Evolutionary conservation across 2,797 vertebrate species (phyloP).

Genomic region (Rhinophrynus dorsalis): DNA sequence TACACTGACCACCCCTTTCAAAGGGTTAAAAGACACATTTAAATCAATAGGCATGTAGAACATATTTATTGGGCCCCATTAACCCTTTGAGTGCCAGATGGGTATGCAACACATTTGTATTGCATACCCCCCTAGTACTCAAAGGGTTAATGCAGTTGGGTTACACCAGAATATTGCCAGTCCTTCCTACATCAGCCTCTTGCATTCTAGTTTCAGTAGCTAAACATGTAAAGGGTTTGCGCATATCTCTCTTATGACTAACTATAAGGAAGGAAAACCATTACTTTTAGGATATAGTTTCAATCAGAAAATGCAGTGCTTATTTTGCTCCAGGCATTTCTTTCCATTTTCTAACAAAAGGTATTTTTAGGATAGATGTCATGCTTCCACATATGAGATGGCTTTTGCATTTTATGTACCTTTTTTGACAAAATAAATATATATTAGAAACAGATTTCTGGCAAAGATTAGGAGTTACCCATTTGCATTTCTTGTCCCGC

Average conservation of each 20-base stretch:
- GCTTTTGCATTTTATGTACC: slow-evolving; percentile 43
- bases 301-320: slow-evolving; percentile 57
- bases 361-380: slow-evolving; percentile 54
- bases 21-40: too few species aligned
- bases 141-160: too few species aligned
- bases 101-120: too few species aligned
- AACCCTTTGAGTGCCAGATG: too few species aligned
- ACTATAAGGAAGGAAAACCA: not conserved
- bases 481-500: too few species aligned
- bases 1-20: too few species aligned
- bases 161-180: too few species aligned
- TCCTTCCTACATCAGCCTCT: too few species aligned
- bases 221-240: not conserved
- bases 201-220: not conserved
- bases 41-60: too few species aligned
- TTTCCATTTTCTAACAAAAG: slow-evolving; percentile 57
- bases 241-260: not conserved
- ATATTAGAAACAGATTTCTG: not conserved
- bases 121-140: too few species aligned
- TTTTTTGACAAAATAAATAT: slow-evolving; percentile 29
- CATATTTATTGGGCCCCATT: too few species aligned
- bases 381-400: slow-evolving; percentile 44
- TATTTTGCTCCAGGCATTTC: slow-evolving; percentile 65
- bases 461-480: too few species aligned
- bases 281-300: slow-evolving; percentile 6